Conservation (phyloP, 2,888 invertebrate genomes). For the Drosophila kuntzei region DNA sequence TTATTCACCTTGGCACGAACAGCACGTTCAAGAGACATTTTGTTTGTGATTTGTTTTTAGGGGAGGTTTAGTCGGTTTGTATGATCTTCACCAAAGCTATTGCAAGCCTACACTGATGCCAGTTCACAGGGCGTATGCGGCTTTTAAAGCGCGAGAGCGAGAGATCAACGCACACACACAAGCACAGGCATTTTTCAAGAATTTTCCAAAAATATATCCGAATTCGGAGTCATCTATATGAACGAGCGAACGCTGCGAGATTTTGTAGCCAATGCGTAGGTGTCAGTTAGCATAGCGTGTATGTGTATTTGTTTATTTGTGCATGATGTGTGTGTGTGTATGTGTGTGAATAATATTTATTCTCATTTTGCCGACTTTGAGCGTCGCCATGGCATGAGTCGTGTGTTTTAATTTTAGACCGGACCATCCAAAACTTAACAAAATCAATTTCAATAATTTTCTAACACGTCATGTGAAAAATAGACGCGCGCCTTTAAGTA, state of each 20-base stretch:
- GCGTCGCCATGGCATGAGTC: conserved; percentile 67
- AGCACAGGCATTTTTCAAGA: conserved; percentile 62
- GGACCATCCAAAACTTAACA: conserved; percentile 47
- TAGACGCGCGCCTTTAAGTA: conserved; percentile 46
- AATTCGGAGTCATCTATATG: conserved; percentile 76
- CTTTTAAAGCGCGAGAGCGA: conserved; percentile 83
- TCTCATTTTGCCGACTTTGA: conserved; percentile 54
- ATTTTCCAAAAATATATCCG: conserved; percentile 84
- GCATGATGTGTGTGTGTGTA: not conserved
- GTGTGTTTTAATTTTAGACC: conserved; percentile 72
- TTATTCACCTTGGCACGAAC: conserved; percentile 93
- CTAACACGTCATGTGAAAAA: conserved; percentile 53
- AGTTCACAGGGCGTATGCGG: conserved; percentile 73
- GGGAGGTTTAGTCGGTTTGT: conserved; percentile 52
- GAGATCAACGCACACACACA: conserved; percentile 26
- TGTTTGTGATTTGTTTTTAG: conserved; percentile 79
- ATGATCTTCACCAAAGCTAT: conserved; percentile 80
- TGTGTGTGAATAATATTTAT: conserved; percentile 35
- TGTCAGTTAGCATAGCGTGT: conserved; percentile 37
- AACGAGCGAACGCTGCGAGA: conserved; percentile 37
- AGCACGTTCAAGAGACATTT: conserved; percentile 97
- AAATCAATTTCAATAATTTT: conserved; percentile 66
- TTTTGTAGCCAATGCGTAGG: conserved; percentile 62
- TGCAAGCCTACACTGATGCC: conserved; percentile 83
- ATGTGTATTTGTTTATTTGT: not conserved